Base-by-base conservation (phyloP, 2,888 invertebrate species). In the Volucella bombylans region DNA sequence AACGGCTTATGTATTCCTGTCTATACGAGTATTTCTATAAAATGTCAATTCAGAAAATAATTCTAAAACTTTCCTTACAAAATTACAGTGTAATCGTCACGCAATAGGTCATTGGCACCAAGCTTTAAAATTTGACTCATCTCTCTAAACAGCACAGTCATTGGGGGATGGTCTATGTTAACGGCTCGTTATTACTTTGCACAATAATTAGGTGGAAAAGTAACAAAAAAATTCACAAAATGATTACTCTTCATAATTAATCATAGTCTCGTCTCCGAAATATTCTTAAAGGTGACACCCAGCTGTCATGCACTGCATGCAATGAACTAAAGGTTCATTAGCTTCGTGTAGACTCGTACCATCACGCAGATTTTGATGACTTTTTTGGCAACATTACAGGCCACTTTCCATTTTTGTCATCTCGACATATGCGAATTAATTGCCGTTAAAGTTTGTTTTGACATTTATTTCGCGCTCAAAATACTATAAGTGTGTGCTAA, bases 21-120 rank as follows among this genome's bases (percentile, higher is more conserved):
- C 23, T 23, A 23, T 4, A 4, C n/a, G n/a, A n/a, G n/a, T n/a
- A n/a, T 23, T 23, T 31, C 31, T 31, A 31, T 31, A 31, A 4
- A 31, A 31, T 31, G 4, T 31, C 4, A 31, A 31, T 6, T 31
- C 6, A 6, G 6, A 6, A 31, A 31, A 31, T 31, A 6, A 31
- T 31, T 31, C 31, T 6, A 6, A 31, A 31, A 6, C 31, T 31
- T 31, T 6, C 31, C 4, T 31, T 31, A 31, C 31, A 31, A 31
- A 31, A 31, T 31, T 31, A 31, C 31, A 31, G 31, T 31, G 31
- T 41, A 55, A 55, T 55, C 39, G 73, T 55, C 73, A 73, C 73
- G 73, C 73, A n/a, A 73, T 39, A 57, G 73, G 73, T 18, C 64
- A 73, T 47, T 73, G 73, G 65, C 73, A 64, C 31, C 31, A 31